Evolutionary conservation across 2,888 invertebrate genomes (phyloP), one percentile per base, ranked within the genome.

Genomic region (Tachystola acroxantha): DNA sequence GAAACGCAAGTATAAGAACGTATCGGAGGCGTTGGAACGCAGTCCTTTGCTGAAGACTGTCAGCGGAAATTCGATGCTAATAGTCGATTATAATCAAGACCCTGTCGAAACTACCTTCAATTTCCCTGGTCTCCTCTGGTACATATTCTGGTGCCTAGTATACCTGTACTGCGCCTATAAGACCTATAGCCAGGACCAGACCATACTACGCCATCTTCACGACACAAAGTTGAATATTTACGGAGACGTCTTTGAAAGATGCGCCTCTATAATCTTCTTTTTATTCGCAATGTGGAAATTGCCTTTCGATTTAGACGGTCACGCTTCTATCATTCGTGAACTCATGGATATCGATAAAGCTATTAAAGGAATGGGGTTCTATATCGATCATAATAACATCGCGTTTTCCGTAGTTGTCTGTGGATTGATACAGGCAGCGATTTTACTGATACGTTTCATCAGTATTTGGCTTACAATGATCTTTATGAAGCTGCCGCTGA

Each of bases 141-240:
- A 50, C 57, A 25, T 48, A 3, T 50, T 35, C 7, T 73, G 68
- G 71, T 51, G 52, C 35, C 39, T 42, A 5, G 7, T 62, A 10
- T 75, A 63, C 46, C 55, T 65, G 28, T 78, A 61, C 45, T 69
- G 69, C 14, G 46, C 64, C 2, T 71, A 54, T 36, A 57, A 36
- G 40, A 50, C 66, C 10, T 61, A 62, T 13, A 32, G 22, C 6
- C 50, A 67, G 38, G 70, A 72, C 28, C 73, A 77, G 43, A 69
- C 72, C 1, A 60, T 80, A 24, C 39, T 80, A 7, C 57, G 76
- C 16, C 46, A 50, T n/a, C 42, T 80, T 9, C 74, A 72, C 36
- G 52, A 65, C 9, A 80, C 80, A 0, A 73, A 64, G 48, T 43
- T 80, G 11, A 57, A 63, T 39, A 59, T 66, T 7, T 81, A 78